Conservation (phyloP, 2,888 invertebrate species). For the Drosophila parthenogenetica region DNA sequence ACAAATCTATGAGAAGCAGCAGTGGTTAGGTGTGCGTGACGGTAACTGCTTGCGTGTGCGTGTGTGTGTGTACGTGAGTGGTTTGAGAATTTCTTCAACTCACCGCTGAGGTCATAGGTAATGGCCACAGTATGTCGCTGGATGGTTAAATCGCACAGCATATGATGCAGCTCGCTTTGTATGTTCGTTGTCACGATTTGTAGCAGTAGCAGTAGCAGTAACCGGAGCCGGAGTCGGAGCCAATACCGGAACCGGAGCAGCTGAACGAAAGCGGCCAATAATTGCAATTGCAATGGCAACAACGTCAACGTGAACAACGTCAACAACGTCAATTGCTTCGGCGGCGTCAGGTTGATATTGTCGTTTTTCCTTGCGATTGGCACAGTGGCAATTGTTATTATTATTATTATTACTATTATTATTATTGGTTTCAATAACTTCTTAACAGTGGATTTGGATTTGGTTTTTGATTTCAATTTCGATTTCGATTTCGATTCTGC, state of each 20-base stretch:
- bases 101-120: conserved; percentile 79
- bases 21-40: not conserved
- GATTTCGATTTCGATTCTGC: not conserved
- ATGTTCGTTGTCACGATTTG: conserved; percentile 53
- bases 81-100: conserved; percentile 47
- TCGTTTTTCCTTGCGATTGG: conserved; percentile 45
- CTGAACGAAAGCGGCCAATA: conserved; percentile 59
- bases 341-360: conserved; percentile 68
- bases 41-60: not conserved
- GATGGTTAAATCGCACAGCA: conserved; percentile 82
- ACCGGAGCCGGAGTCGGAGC: not conserved
- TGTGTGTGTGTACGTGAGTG: not conserved
- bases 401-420: no score
- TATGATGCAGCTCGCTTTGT: conserved; percentile 78
- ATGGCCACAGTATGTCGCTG: conserved; percentile 80
- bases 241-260: conserved; percentile 13
- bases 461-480: no score
- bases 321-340: conserved; percentile 59
- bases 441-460: conserved; percentile 4
- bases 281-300: conserved; percentile 47
- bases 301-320: conserved; percentile 33
- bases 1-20: not conserved
- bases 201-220: conserved; percentile 27
- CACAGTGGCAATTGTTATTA: conserved; percentile 1
- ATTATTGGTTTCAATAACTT: not conserved